A percentile compares a stretch with the other conserved stretches of the same genome.
These are phyloP conservation scores for Chloroceryle inda DNA, from an alignment of 2,797 vertebrate species.

Conservation along the genomic window DNA sequence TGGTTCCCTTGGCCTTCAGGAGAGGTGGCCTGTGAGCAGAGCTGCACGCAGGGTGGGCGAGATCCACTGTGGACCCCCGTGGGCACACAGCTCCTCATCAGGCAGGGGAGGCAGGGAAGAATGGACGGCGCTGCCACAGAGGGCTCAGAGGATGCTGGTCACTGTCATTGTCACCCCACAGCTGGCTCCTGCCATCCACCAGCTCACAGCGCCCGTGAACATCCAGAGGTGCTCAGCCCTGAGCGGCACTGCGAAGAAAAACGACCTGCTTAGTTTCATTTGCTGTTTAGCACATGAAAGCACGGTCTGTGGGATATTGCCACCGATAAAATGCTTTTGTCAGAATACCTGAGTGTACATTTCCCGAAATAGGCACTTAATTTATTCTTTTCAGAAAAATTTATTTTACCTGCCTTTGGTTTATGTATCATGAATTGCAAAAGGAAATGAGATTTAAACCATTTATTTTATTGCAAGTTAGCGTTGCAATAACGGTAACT, in stretches of 20 bases:
- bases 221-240: not conserved
- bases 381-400: constrained; percentile 6
- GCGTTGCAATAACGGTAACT: not conserved
- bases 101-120: not conserved
- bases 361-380: not conserved
- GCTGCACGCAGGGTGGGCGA: accelerated
- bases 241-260: accelerated
- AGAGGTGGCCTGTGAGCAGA: accelerated
- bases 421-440: not conserved
- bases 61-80: accelerated
- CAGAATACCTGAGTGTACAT: not conserved
- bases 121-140: accelerated
- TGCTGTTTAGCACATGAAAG: not conserved
- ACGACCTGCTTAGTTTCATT: accelerated
- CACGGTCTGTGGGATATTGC: not conserved
- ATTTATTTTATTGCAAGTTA: not conserved
- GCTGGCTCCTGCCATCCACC: not conserved
- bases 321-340: not conserved
- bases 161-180: not conserved
- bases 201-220: accelerated
- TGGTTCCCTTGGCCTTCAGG: not conserved
- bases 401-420: not conserved
- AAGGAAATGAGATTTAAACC: not conserved
- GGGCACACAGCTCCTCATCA: not conserved
- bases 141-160: too few relatives aligned